Base-by-base conservation (phyloP, 2,797 vertebrate species). In the Cygnus olor region DNA sequence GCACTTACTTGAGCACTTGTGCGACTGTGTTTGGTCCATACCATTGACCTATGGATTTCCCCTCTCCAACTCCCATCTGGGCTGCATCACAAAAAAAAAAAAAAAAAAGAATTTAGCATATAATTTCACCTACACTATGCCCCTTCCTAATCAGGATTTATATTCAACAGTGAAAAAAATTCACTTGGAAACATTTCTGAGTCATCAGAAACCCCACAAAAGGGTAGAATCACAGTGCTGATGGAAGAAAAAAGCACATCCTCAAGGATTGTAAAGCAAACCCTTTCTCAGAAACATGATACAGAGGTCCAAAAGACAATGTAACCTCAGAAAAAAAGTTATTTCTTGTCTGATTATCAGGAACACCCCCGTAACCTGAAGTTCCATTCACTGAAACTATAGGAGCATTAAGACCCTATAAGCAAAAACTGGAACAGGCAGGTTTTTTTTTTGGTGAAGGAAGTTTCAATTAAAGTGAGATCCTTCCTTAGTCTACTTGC, bases 1-100 rank as follows among this genome's bases (percentile, higher is more conserved):
- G 87, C 68, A 98, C 99, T 98, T 98, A 99, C 99, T 99, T 99
- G 94, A 99, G 98, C 95, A 99, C 99, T 97, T 99, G 99, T 49
- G 99, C 99, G 0, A 99, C 99, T 64, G 99, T 99, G 98, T 99
- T 99, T 66, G 99, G 99, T 93, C 99, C 99, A 3, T 99, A 99
- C 99, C 99, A 99, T 97, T 99, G 99, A 88, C 99, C 99, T 76
- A 99, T 99, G 45, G 99, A 99, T 95, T 99, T 99, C 22, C 99
- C 99, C 96, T 99, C 99, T 90, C 99, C 99, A 22, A 99, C 99
- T 96, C 99, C 99, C 99, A 99, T 99, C 98, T 99, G 99, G 71
- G 99, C 99, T 99, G 98, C 87, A 98, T 10, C 61, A 60, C 88
- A 97, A 82, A 86, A 94, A 90, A 84, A 81, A 8, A 3, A 79